Percentiles rank a stretch among this genome's conserved stretches.
Evolutionary conservation across 2,888 invertebrate genomes (phyloP).

Genomic region (Amphipyra tragopoginis): DNA sequence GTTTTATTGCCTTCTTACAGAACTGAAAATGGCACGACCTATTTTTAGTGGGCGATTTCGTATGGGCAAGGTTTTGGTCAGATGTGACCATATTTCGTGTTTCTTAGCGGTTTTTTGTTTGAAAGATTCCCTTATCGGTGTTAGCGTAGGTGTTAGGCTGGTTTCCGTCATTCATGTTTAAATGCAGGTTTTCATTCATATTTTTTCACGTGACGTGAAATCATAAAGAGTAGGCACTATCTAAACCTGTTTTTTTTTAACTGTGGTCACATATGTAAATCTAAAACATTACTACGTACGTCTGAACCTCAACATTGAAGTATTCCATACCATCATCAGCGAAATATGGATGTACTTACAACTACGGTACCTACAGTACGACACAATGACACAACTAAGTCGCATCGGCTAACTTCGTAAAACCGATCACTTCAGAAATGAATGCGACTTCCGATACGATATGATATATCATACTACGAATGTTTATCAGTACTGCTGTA

Average conservation of each 20-base stretch:
- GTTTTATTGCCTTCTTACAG: constrained; percentile 32
- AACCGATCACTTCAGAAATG: too few relatives aligned
- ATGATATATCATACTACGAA: too few relatives aligned
- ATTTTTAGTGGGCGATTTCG: constrained; percentile 19
- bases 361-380: too few relatives aligned
- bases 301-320: too few relatives aligned
- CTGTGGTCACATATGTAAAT: too few relatives aligned
- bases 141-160: constrained; percentile 47
- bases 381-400: too few relatives aligned
- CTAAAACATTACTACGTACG: too few relatives aligned
- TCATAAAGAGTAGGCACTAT: not conserved
- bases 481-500: too few relatives aligned
- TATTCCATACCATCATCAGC: too few relatives aligned
- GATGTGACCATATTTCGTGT: constrained; percentile 38
- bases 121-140: constrained; percentile 58
- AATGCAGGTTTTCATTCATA: constrained; percentile 31
- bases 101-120: constrained; percentile 50
- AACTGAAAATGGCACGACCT: constrained; percentile 33
- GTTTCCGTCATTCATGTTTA: constrained; percentile 30
- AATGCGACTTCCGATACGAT: too few relatives aligned
- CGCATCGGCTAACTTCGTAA: too few relatives aligned
- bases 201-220: constrained; percentile 1
- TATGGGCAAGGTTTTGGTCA: constrained; percentile 12
- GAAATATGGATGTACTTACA: too few relatives aligned
- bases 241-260: not conserved